These are phyloP conservation scores for Apodemia zela DNA, from an alignment of 2,888 invertebrate genomes.

Conservation along the genomic window DNA sequence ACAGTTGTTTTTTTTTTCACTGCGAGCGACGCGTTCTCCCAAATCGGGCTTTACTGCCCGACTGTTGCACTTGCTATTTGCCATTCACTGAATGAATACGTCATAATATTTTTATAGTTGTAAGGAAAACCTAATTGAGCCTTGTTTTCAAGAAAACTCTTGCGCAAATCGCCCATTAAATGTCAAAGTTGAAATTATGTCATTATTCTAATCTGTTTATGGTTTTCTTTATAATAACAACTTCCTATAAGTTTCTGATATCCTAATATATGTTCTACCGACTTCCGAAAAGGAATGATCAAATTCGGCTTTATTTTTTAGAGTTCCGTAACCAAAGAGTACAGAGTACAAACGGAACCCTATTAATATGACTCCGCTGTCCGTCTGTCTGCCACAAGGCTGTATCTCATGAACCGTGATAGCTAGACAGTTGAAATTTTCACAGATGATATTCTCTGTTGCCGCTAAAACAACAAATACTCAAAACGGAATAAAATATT, in stretches of 20 bases:
- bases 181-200: constrained; percentile 11
- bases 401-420: too few species aligned
- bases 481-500: too few species aligned
- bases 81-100: constrained; percentile 12
- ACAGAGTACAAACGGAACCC: too few species aligned
- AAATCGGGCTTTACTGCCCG: constrained; percentile 12
- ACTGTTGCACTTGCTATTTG: constrained; percentile 10
- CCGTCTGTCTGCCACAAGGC: too few species aligned
- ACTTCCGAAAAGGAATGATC: too few species aligned
- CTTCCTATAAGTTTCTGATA: not conserved
- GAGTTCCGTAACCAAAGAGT: too few species aligned
- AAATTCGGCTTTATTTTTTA: too few species aligned
- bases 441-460: too few species aligned
- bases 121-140: constrained; percentile 13
- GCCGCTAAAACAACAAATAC: too few species aligned
- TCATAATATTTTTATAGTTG: constrained; percentile 14
- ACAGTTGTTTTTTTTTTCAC: constrained; percentile 12
- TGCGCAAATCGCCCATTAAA: constrained; percentile 11
- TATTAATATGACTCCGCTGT: too few species aligned
- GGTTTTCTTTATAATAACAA: not conserved
- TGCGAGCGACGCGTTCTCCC: constrained; percentile 11
- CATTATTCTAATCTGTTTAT: not conserved
- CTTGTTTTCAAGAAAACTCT: constrained; percentile 16
- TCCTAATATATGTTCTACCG: not conserved
- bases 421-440: too few species aligned